Percentiles rank a stretch among this genome's conserved stretches.
Evolutionary conservation across 2,113 vertebrate species (phyloP).

Genomic region (Acrocephalus arundinaceus): DNA sequence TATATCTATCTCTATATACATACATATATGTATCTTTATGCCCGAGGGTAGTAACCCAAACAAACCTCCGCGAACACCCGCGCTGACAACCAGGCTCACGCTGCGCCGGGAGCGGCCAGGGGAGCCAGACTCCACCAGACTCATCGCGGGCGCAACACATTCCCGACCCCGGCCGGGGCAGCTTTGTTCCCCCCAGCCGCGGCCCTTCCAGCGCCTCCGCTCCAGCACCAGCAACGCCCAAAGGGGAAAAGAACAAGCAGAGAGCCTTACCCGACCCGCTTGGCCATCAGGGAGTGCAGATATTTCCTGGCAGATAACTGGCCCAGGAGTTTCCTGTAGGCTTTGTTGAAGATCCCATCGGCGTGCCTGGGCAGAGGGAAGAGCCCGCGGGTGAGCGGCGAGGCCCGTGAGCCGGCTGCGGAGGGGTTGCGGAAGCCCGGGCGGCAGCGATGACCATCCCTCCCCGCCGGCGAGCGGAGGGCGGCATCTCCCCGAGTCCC

Average conservation of each 20-base stretch:
- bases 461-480: background rate
- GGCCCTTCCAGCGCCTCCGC: background rate
- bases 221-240: background rate
- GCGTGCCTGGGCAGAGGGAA: slow-evolving; percentile 79
- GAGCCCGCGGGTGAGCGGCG: background rate
- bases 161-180: background rate
- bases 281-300: slow-evolving; percentile 90
- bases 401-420: background rate
- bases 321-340: slow-evolving; percentile 91
- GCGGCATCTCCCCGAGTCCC: slow-evolving; percentile 3
- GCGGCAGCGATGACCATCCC: background rate
- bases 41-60: background rate
- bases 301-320: slow-evolving; percentile 92
- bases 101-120: background rate
- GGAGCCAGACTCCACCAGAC: background rate
- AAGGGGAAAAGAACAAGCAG: background rate
- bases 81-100: background rate
- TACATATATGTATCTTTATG: background rate
- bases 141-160: background rate
- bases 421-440: background rate
- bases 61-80: background rate
- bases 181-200: background rate
- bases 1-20: background rate
- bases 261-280: slow-evolving; percentile 88
- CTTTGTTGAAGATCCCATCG: slow-evolving; percentile 93